A percentile compares a stretch with the other conserved stretches of the same genome.
Evolutionary conservation across 2,888 invertebrate genomes (phyloP).

Genomic region (Cryptocheilus praepositus): DNA sequence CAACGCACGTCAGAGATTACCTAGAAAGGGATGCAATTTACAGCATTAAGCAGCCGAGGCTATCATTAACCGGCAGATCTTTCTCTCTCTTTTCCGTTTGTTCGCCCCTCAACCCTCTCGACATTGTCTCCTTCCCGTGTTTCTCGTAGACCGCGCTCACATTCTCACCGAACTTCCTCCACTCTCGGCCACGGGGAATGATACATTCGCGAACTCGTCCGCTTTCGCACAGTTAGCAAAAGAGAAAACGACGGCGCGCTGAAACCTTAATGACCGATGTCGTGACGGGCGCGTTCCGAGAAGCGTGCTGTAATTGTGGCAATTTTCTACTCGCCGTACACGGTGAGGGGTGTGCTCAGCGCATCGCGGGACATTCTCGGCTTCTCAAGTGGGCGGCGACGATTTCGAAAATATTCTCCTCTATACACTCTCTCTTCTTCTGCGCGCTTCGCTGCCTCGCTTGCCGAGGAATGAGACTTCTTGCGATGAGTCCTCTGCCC

Average conservation of each 20-base stretch:
- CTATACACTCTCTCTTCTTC: too few relatives aligned
- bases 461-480: too few relatives aligned
- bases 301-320: slow-evolving; percentile 46
- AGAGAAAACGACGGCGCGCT: slow-evolving; percentile 40
- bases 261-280: slow-evolving; percentile 46
- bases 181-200: slow-evolving; percentile 15
- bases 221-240: slow-evolving; percentile 30
- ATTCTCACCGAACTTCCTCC: not conserved
- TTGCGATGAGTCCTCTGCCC: too few relatives aligned
- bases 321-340: slow-evolving; percentile 54
- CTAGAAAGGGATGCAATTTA: slow-evolving; percentile 29
- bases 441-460: too few relatives aligned
- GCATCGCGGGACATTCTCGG: slow-evolving; percentile 22
- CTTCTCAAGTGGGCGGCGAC: not conserved
- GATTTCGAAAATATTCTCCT: slow-evolving; percentile 7
- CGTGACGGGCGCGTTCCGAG: slow-evolving; percentile 36
- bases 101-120: not conserved
- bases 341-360: slow-evolving; percentile 20
- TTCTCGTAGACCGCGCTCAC: too few relatives aligned
- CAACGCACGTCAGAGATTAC: slow-evolving; percentile 4
- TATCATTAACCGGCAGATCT: slow-evolving; percentile 34
- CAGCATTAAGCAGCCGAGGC: slow-evolving; percentile 27
- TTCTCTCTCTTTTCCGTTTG: not conserved
- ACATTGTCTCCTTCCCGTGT: too few relatives aligned
- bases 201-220: slow-evolving; percentile 18